These are phyloP conservation scores for Brachionus manjavacas DNA, from an alignment of 1,140 invertebrate genomes.

Conservation along the genomic window DNA sequence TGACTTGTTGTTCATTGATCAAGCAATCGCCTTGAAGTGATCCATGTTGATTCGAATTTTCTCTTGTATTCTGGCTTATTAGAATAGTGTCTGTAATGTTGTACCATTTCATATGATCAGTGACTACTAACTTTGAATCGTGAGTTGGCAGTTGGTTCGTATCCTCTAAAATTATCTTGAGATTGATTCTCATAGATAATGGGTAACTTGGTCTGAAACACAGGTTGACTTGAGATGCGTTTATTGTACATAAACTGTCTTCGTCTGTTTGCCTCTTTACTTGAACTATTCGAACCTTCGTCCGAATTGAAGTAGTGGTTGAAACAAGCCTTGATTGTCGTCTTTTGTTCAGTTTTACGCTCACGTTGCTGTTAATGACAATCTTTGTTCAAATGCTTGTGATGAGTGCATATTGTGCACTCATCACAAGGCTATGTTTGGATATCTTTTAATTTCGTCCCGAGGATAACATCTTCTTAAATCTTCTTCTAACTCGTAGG, in stretches of 20 bases:
- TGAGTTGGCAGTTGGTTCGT: not conserved
- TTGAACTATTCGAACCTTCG: not conserved
- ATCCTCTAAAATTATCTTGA: not conserved
- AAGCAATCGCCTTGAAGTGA: not conserved
- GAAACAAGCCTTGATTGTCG: conserved; percentile 1
- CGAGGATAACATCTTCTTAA: too few species aligned
- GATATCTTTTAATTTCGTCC: too few species aligned
- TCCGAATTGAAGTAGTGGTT: not conserved
- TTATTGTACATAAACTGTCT: not conserved
- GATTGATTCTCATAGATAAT: not conserved
- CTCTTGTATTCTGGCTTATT: not conserved
- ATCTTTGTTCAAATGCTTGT: conserved; percentile 15
- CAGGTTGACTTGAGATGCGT: not conserved
- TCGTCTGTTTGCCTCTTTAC: not conserved
- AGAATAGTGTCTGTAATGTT: not conserved
- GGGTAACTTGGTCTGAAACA: not conserved
- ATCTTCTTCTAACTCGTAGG: too few species aligned
- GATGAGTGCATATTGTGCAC: not conserved
- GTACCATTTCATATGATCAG: not conserved
- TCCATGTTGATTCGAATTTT: not conserved
- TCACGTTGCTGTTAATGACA: not conserved
- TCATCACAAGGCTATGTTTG: too few species aligned
- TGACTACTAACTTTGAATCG: conserved; percentile 3
- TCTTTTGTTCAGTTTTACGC: not conserved
- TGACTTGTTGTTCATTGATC: not conserved